Conservation (phyloP, 2,888 invertebrate genomes). For the Ornithoptera alexandrae region DNA sequence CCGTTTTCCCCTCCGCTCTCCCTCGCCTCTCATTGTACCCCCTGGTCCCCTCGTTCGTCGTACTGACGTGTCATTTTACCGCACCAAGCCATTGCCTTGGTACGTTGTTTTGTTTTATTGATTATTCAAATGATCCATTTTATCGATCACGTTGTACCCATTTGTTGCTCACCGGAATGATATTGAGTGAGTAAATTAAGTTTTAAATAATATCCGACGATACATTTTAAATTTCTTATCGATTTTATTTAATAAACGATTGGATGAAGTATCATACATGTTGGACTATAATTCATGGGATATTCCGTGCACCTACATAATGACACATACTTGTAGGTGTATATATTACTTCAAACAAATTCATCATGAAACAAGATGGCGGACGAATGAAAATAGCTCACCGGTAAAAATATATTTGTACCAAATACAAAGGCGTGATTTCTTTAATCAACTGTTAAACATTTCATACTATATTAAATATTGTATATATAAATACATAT, state of each 20-base stretch:
- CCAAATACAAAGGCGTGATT: no score
- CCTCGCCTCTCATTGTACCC: conserved; percentile 30
- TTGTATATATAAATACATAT: not conserved
- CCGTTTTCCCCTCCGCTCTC: conserved; percentile 49
- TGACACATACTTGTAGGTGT: conserved; percentile 28
- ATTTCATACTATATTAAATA: conserved; percentile 41
- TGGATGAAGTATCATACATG: not conserved
- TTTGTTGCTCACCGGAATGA: conserved; percentile 47
- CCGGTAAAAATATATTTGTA: conserved; percentile 55
- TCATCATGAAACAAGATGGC: conserved; percentile 74
- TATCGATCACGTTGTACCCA: conserved; percentile 50
- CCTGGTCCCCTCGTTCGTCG: conserved; percentile 55
- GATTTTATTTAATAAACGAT: not conserved
- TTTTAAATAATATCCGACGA: conserved; percentile 16
- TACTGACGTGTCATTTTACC: conserved; percentile 69
- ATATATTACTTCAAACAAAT: conserved; percentile 46
- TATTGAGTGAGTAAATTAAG: conserved; percentile 35
- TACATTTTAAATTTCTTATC: not conserved
- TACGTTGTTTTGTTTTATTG: conserved; percentile 64
- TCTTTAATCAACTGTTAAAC: no score
- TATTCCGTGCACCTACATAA: conserved; percentile 9
- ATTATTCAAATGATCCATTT: conserved; percentile 63
- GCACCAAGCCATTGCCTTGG: conserved; percentile 65
- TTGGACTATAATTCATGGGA: not conserved
- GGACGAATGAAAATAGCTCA: conserved; percentile 64